Conservation (phyloP, 1,140 invertebrate species). For the Maniola jurtina region DNA sequence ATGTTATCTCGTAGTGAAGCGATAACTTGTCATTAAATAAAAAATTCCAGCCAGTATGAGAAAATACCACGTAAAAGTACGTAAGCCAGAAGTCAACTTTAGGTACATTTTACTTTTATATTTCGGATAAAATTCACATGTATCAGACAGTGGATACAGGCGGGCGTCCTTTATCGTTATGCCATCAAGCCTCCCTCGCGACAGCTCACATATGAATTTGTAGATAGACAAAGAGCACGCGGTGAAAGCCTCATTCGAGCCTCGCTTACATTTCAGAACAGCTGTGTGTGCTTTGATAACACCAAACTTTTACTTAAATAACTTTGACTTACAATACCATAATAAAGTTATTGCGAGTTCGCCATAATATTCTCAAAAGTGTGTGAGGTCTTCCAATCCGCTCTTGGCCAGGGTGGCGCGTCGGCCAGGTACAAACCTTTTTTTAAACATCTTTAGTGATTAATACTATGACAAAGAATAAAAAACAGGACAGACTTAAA, state of each 20-base stretch:
- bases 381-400: no score
- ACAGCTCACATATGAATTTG: constrained; percentile 54
- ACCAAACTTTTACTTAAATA: constrained; percentile 26
- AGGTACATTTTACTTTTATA: background rate
- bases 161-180: constrained; percentile 16
- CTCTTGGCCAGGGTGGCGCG: no score
- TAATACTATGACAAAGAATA: no score
- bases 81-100: background rate
- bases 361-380: no score
- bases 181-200: constrained; percentile 25
- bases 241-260: constrained; percentile 53
- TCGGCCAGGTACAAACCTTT: no score
- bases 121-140: constrained; percentile 15
- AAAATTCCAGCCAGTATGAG: no score
- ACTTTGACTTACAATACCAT: background rate
- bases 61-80: no score
- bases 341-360: background rate
- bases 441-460: no score
- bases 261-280: constrained; percentile 36
- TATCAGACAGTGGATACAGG: constrained; percentile 8
- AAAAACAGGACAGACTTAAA: no score
- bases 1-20: no score
- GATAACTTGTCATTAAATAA: no score
- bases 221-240: constrained; percentile 54
- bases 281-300: constrained; percentile 48